Conservation (phyloP, 2,113 vertebrate genomes). For the Calypte anna region DNA sequence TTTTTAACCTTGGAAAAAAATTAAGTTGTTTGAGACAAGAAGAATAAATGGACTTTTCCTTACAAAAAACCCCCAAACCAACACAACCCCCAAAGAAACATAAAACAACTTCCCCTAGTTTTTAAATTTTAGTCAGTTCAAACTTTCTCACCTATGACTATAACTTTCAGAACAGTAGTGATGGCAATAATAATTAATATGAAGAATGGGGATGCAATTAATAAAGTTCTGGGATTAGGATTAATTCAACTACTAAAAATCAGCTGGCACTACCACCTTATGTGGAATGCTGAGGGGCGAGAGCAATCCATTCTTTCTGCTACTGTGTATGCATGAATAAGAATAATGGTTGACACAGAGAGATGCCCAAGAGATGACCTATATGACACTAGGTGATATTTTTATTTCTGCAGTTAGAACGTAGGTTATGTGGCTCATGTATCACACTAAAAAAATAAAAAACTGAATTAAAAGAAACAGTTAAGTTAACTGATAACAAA, state of each 20-base stretch:
- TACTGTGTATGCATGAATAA: neutral
- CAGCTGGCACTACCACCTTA: neutral
- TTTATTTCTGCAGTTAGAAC: neutral
- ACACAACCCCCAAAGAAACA: neutral
- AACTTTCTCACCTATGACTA: neutral
- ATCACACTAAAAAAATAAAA: neutral
- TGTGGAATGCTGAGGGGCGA: neutral
- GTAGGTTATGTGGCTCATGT: neutral
- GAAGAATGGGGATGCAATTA: neutral
- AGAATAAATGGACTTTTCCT: neutral
- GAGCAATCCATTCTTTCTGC: neutral
- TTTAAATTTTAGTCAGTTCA: neutral
- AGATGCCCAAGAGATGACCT: neutral
- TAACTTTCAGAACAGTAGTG: neutral
- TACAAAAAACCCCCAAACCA: neutral
- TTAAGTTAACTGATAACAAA: neutral
- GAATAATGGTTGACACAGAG: neutral
- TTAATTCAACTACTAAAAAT: neutral
- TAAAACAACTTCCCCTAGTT: fast-evolving
- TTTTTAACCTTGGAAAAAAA: neutral
- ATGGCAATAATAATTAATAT: neutral
- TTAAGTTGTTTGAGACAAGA: neutral
- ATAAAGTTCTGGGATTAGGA: neutral
- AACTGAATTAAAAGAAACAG: neutral
- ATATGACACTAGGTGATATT: neutral